Evolutionary conservation across 2,888 invertebrate species (phyloP), one percentile per base, ranked within the genome.

Genomic region (Cerastis leucographa): DNA sequence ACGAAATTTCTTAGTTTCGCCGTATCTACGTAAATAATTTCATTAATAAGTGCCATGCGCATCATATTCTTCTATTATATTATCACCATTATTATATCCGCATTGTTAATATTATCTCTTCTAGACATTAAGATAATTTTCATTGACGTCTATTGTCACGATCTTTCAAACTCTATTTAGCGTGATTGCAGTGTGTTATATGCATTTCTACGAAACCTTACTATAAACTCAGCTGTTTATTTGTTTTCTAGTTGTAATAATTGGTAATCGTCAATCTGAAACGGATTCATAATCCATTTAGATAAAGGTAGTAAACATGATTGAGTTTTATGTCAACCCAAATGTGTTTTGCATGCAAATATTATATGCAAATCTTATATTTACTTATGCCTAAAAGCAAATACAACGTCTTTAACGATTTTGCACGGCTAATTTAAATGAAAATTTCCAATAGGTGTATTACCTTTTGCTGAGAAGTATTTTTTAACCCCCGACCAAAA

Each of bases 81-180:
- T 44, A 78, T 66, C 54, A 64, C 68, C 49, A 56, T 61, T 29
- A 71, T 35, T 64, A 62, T 69, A 77, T 68, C 29, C 54, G 49
- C 40, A 59, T 78, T 86, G 64, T 81, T 51, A 62, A 56, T 35
- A 42, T 80, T 85, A 87, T 74, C 74, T 56, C 64, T 68, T 5
- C 65, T 78, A 85, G 84, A 83, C 84, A 83, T 78, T 59, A 29
- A 72, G 76, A 86, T 85, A 85, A 83, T 71, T 46, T 46, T 65
- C 65, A 78, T 71, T 83, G 80, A 83, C 86, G 82, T 87, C 89
- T 74, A 86, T 85, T 87, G 85, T 90, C 91, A 92, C 91, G 93
- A 86, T 79, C 81, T 89, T 85, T 86, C 81, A 83, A 69, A 80
- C 76, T 83, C 76, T 84, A 85, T 87, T 85, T 71, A 67, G 87